A percentile compares a stretch with the other conserved stretches of the same genome.
Conservation (phyloP, 2,888 invertebrate genomes). For the Subacronicta megacephala region DNA sequence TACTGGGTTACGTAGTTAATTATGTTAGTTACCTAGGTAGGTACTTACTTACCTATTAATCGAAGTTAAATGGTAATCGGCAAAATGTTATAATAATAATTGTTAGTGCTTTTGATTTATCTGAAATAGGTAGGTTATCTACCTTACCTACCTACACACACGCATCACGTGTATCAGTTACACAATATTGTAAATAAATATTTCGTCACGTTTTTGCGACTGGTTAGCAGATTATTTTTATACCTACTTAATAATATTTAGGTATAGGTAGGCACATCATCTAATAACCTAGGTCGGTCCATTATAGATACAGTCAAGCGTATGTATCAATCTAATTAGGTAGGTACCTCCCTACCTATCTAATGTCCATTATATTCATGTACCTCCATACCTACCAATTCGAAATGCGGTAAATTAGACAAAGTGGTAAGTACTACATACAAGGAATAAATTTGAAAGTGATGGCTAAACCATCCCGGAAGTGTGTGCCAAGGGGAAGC, state of each 20-base stretch:
- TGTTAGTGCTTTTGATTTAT: slow-evolving; percentile 20
- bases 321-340: too few relatives aligned
- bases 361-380: too few relatives aligned
- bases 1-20: slow-evolving; percentile 50
- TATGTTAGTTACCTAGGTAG: too few relatives aligned
- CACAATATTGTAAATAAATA: slow-evolving; percentile 6
- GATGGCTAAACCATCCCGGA: slow-evolving; percentile 62
- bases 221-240: not conserved
- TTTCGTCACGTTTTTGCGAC: slow-evolving; percentile 24
- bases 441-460: slow-evolving; percentile 7
- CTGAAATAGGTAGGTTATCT: too few relatives aligned
- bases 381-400: too few relatives aligned
- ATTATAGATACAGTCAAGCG: slow-evolving; percentile 6
- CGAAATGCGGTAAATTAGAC: not conserved
- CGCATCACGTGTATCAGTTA: slow-evolving; percentile 5
- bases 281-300: too few relatives aligned
- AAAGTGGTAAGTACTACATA: too few relatives aligned
- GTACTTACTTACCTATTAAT: slow-evolving; percentile 16
- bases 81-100: not conserved
- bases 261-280: too few relatives aligned
- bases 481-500: slow-evolving; percentile 70
- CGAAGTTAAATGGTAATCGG: slow-evolving; percentile 18
- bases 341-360: too few relatives aligned
- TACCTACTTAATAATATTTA: too few relatives aligned
- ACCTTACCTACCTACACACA: too few relatives aligned